Percentiles rank a stretch among this genome's conserved stretches.
These are phyloP conservation scores for Mesoligia furuncula DNA, from an alignment of 2,888 invertebrate species.

Conservation along the genomic window DNA sequence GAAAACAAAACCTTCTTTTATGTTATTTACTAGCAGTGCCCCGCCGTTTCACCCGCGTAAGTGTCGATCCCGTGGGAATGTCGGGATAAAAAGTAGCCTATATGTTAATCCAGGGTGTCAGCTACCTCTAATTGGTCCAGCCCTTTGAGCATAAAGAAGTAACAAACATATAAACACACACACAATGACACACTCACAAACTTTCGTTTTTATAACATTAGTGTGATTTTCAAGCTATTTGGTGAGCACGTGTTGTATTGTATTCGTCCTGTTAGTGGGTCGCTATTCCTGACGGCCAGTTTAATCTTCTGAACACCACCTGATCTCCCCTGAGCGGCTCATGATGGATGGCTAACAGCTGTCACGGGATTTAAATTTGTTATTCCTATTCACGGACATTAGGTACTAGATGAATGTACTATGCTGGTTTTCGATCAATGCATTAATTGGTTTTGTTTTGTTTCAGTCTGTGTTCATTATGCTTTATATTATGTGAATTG, in stretches of 20 bases:
- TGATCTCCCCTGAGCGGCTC: conserved; percentile 56
- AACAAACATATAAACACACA: too few species aligned
- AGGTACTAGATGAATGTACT: conserved; percentile 13
- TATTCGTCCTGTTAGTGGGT: conserved; percentile 44
- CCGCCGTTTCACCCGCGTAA: too few species aligned
- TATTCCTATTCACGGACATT: conserved; percentile 37
- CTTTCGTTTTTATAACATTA: too few species aligned
- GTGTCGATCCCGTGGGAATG: too few species aligned
- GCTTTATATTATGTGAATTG: background rate
- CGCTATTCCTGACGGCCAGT: conserved; percentile 31
- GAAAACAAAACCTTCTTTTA: background rate
- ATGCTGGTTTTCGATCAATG: conserved; percentile 9
- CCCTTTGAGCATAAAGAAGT: too few species aligned
- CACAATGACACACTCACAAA: too few species aligned
- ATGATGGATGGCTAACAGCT: conserved; percentile 68
- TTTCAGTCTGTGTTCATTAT: background rate
- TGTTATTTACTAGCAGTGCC: background rate
- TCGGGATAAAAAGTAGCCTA: too few species aligned
- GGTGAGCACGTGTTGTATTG: conserved; percentile 32
- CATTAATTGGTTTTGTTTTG: conserved; percentile 15
- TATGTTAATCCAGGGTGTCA: too few species aligned
- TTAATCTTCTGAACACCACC: conserved; percentile 69
- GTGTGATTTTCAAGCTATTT: conserved; percentile 15
- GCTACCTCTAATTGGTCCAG: too few species aligned
- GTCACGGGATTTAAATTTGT: conserved; percentile 65